Base-by-base conservation (phyloP, 2,888 invertebrate species). In the Mesochorus sp. region DNA sequence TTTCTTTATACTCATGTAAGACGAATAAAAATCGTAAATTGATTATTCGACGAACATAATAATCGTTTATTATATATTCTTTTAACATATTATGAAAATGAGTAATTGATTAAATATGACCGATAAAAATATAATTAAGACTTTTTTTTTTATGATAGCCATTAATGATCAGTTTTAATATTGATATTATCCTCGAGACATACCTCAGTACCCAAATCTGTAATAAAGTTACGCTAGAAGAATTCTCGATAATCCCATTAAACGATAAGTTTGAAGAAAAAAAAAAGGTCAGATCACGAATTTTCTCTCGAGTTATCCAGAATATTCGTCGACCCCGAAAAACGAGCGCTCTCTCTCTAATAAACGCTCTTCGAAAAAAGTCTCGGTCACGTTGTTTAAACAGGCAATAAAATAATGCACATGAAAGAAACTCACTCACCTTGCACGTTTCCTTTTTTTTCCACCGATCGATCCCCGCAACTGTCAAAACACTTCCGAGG, bases 401-500 rank as follows among this genome's bases (percentile, higher is more conserved):
- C 6, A 19, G 26, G 6, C 12, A 26, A 10, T 12, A 1, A 0
- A 53, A 2, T 6, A 34, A 17, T 17, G 44, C 28, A 51, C 37
- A 14, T 26, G 5, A 28, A 14, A 51, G 10, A n/a, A 14, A 31
- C 1, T n/a, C 79, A 80, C 80, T 78, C 79, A 80, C 79, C 79
- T 79, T 19, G 42, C 62, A 71, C 39, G 34, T 66, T 55, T 62
- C 61, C 49, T 28, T 62, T 62, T 62, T 70, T 37, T 21, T 19
- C 44, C 70, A 37, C 49, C 64, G 73, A 70, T 73, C 64, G 64
- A 37, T 26, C 34, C 73, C 74, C 80, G 81, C 72, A 87, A 86
- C 85, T 82, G 85, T 88, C 87, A 87, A 87, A 87, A 84, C 84
- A 86, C 88, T 86, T 83, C 78, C 83, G 83, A 86, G 83, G 85